Evolutionary conservation across 2,888 invertebrate genomes (phyloP).

Genomic region (Cerastoderma edule): DNA sequence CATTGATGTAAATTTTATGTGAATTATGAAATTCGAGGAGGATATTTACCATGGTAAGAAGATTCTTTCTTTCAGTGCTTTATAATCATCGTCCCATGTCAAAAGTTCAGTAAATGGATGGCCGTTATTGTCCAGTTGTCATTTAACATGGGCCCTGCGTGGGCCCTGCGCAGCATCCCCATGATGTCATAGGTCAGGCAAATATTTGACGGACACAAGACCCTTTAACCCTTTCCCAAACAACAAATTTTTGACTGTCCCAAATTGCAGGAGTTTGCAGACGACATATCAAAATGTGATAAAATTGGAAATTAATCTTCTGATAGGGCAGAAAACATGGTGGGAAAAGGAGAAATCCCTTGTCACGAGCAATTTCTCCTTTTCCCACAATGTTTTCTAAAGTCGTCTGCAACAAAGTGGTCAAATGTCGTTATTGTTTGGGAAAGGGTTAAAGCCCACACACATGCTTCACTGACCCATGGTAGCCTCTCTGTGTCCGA

Average conservation of each 20-base stretch:
- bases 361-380: too few relatives aligned
- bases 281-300: too few relatives aligned
- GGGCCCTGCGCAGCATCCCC: slow-evolving; percentile 39
- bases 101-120: slow-evolving; percentile 56
- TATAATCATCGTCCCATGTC: slow-evolving; percentile 38
- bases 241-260: too few relatives aligned
- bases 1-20: slow-evolving; percentile 56
- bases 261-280: too few relatives aligned
- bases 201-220: slow-evolving; percentile 63
- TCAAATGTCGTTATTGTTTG: too few relatives aligned
- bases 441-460: slow-evolving; percentile 63
- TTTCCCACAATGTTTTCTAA: too few relatives aligned
- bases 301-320: too few relatives aligned
- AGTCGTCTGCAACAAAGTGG: too few relatives aligned
- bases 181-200: slow-evolving; percentile 62
- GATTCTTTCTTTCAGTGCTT: slow-evolving; percentile 15
- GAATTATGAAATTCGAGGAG: slow-evolving; percentile 60
- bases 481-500: slow-evolving; percentile 39
- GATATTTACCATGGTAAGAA: slow-evolving; percentile 35
- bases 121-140: slow-evolving; percentile 51
- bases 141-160: slow-evolving; percentile 9
- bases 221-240: too few relatives aligned
- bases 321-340: too few relatives aligned
- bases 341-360: too few relatives aligned
- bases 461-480: slow-evolving; percentile 34